Evolutionary conservation across 2,113 vertebrate species (phyloP).

Genomic region (Megaleporinus macrocephalus): DNA sequence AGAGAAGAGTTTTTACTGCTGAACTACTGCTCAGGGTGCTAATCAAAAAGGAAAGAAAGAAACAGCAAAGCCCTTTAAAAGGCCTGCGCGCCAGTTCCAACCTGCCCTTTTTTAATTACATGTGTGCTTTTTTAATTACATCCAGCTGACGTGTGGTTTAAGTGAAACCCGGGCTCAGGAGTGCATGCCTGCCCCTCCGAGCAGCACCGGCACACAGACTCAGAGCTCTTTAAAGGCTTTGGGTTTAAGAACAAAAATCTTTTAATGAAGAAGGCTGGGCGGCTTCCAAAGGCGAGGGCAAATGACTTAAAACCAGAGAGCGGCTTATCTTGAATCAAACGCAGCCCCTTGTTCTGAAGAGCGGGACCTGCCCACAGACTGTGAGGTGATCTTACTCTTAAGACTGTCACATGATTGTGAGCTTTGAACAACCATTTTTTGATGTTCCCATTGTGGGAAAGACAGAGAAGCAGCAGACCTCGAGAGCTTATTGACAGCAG

Average conservation of each 20-base stretch:
- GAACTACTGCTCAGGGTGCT: slow-evolving; percentile 46
- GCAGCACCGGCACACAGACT: slow-evolving; percentile 2
- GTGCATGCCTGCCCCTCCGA: slow-evolving; percentile 17
- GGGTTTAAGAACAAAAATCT: slow-evolving; percentile 60
- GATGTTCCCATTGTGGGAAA: slow-evolving; percentile 21
- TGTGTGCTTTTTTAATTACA: slow-evolving; percentile 76
- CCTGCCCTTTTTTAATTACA: slow-evolving; percentile 86
- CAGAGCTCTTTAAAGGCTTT: slow-evolving; percentile 38
- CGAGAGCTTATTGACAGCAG: too few relatives aligned
- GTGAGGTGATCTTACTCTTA: slow-evolving; percentile 71
- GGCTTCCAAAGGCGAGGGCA: slow-evolving; percentile 70
- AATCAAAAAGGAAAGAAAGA: slow-evolving; percentile 67
- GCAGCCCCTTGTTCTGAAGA: slow-evolving; percentile 76
- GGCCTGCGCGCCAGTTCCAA: slow-evolving; percentile 80
- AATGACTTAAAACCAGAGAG: slow-evolving; percentile 72
- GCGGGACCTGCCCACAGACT: slow-evolving; percentile 68
- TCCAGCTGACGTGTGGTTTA: slow-evolving; percentile 77
- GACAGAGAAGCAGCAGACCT: slow-evolving; percentile 1
- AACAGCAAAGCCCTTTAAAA: slow-evolving; percentile 70
- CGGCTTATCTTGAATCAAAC: slow-evolving; percentile 71
- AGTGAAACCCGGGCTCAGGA: slow-evolving; percentile 78
- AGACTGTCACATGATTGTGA: slow-evolving; percentile 55
- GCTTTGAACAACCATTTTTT: slow-evolving; percentile 35
- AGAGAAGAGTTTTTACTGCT: not conserved
- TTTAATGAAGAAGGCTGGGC: slow-evolving; percentile 78